Conservation (phyloP, 1,140 invertebrate species). For the Tetramorium parvispinum region DNA sequence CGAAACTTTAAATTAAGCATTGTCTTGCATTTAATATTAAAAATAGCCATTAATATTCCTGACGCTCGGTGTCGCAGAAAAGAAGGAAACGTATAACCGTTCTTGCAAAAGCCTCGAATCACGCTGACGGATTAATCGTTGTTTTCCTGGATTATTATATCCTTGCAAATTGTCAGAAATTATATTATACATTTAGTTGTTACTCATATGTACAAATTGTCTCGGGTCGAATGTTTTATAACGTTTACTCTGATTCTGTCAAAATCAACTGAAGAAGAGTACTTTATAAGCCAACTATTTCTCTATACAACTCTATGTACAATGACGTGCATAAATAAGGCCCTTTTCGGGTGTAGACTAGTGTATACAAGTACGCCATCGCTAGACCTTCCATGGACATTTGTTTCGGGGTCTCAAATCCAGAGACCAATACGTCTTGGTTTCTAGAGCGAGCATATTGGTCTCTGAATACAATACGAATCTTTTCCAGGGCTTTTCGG, state of each 20-base stretch:
- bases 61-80: not conserved
- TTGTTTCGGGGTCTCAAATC: no score
- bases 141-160: not conserved
- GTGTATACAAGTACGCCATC: no score
- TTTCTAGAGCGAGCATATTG: no score
- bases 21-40: slow-evolving; percentile 43
- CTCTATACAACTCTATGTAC: not conserved
- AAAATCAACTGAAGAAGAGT: not conserved
- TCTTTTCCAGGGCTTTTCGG: no score
- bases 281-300: not conserved
- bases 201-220: not conserved
- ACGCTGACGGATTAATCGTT: not conserved
- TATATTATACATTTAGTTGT: not conserved
- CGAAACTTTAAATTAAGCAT: slow-evolving; percentile 42
- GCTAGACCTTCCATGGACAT: no score
- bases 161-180: not conserved
- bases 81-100: not conserved
- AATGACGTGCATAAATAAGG: no score
- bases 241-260: not conserved
- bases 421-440: no score
- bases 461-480: no score
- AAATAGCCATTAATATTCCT: slow-evolving; percentile 12
- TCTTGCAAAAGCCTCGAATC: slow-evolving; percentile 1
- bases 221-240: not conserved
- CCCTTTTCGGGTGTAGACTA: no score